Conservation (phyloP, 2,113 vertebrate species). For the Nannospalax galili region DNA sequence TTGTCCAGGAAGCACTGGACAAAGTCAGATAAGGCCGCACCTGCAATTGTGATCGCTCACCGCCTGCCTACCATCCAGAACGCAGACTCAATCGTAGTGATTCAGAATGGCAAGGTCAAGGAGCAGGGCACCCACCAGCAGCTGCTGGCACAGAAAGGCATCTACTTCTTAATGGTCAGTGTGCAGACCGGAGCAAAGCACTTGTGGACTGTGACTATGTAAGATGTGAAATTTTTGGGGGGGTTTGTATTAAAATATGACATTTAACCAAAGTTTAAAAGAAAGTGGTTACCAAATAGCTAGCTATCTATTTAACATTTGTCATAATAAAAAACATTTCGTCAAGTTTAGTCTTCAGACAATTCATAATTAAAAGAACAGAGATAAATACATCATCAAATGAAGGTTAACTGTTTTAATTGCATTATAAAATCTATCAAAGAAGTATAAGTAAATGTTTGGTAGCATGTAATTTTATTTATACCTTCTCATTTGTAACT, state of each 20-base stretch:
- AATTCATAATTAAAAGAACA: constrained; percentile 10
- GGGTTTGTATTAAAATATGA: constrained; percentile 34
- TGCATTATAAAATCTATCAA: constrained; percentile 37
- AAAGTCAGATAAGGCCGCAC: constrained; percentile 88
- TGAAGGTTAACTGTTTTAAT: not conserved
- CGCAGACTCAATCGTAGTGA: constrained; percentile 92
- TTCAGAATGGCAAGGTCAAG: no score
- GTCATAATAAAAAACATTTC: not conserved
- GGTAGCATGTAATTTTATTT: constrained; percentile 57
- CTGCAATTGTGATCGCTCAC: constrained; percentile 88
- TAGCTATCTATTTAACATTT: constrained; percentile 24
- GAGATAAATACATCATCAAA: not conserved
- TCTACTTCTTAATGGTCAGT: constrained; percentile 92
- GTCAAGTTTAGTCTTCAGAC: constrained; percentile 5
- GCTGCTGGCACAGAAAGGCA: constrained; percentile 90
- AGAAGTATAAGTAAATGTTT: constrained; percentile 54
- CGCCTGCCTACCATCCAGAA: constrained; percentile 97
- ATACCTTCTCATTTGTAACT: constrained; percentile 53
- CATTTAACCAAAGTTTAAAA: constrained; percentile 53
- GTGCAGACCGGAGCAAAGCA: constrained; percentile 86
- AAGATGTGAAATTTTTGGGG: constrained; percentile 29
- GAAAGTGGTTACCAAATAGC: not conserved
- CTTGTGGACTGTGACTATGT: not conserved
- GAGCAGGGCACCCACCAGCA: constrained; percentile 95
- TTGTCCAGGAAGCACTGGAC: constrained; percentile 96